phyloP scores from a whole-genome alignment of 2,797 vertebrate species.

The Takifugu rubripes region DNA sequence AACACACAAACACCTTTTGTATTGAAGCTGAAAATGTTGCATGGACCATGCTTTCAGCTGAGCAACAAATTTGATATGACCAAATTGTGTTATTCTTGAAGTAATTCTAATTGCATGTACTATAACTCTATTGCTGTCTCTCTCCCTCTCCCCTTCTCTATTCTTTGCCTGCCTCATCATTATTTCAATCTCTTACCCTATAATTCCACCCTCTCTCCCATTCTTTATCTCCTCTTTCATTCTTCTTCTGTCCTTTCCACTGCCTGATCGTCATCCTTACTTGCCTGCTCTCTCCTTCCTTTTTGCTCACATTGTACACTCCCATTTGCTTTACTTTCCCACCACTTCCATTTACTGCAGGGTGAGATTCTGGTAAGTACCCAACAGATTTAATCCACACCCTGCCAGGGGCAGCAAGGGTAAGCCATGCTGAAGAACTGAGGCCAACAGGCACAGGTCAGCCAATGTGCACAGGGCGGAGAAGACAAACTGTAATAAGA shows the following conservation, averaged over 20 bases:
- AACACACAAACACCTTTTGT: slow-evolving; percentile 54
- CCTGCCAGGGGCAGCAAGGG: slow-evolving; percentile 70
- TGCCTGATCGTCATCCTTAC: slow-evolving; percentile 32
- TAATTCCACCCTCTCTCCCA: not conserved
- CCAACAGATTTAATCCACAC: slow-evolving; percentile 62
- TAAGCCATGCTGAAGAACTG: slow-evolving; percentile 70
- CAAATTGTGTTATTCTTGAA: slow-evolving; percentile 80
- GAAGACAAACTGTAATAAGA: slow-evolving; percentile 17
- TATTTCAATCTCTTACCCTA: slow-evolving; percentile 14
- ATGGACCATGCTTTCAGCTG: slow-evolving; percentile 61
- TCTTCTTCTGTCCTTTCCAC: slow-evolving; percentile 25
- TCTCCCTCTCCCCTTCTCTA: slow-evolving; percentile 40
- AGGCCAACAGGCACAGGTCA: slow-evolving; percentile 55
- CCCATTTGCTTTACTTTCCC: slow-evolving; percentile 47
- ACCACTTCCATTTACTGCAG: slow-evolving; percentile 71
- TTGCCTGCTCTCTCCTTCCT: slow-evolving; percentile 46
- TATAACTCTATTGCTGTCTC: slow-evolving; percentile 79
- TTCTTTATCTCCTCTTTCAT: slow-evolving; percentile 7
- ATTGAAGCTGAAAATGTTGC: slow-evolving; percentile 63
- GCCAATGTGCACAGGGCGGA: slow-evolving; percentile 23
- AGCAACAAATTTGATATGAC: slow-evolving; percentile 65
- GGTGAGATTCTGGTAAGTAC: slow-evolving; percentile 99
- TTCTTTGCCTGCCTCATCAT: slow-evolving; percentile 30
- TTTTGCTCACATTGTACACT: slow-evolving; percentile 57
- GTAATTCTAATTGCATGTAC: slow-evolving; percentile 94